Percentiles rank a stretch among this genome's conserved stretches.
These are phyloP conservation scores for Leucoma salicis DNA, from an alignment of 2,888 invertebrate species.

Conservation along the genomic window DNA sequence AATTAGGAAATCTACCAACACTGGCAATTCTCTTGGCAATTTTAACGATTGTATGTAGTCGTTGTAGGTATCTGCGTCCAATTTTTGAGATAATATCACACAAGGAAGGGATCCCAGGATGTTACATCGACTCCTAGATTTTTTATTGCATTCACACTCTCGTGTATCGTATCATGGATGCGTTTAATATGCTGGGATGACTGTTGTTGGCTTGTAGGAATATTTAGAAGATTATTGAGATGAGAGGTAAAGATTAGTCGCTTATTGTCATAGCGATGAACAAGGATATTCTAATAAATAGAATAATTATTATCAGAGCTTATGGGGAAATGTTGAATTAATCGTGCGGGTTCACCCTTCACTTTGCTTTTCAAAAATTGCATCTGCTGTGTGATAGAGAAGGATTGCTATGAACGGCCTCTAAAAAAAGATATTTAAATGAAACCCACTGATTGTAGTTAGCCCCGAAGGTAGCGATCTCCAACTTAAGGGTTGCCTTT, in stretches of 20 bases:
- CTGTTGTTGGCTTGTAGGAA: slow-evolving; percentile 17
- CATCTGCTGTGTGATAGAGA: too few relatives aligned
- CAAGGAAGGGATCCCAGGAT: slow-evolving; percentile 24
- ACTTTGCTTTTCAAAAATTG: too few relatives aligned
- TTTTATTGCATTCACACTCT: slow-evolving; percentile 26
- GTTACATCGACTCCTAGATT: slow-evolving; percentile 16
- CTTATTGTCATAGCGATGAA: slow-evolving; percentile 25
- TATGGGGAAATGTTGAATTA: too few relatives aligned
- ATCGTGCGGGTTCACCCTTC: too few relatives aligned
- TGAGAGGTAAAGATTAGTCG: slow-evolving; percentile 5
- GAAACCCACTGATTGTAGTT: too few relatives aligned
- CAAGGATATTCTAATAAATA: too few relatives aligned
- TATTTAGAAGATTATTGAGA: slow-evolving; percentile 16
- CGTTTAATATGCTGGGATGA: slow-evolving; percentile 14
- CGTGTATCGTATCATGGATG: slow-evolving; percentile 16
- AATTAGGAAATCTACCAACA: slow-evolving; percentile 14
- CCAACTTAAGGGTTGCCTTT: too few relatives aligned
- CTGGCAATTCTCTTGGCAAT: slow-evolving; percentile 15
- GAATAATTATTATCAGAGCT: too few relatives aligned
- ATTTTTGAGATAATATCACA: slow-evolving; percentile 20
- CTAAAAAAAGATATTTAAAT: too few relatives aligned
- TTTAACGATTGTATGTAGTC: slow-evolving; percentile 19
- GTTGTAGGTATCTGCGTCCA: slow-evolving; percentile 18
- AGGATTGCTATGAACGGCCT: too few relatives aligned
- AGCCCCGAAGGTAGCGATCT: too few relatives aligned